phyloP scores from a whole-genome alignment of 2,797 vertebrate genomes.

The Notolepis coatsorum region DNA sequence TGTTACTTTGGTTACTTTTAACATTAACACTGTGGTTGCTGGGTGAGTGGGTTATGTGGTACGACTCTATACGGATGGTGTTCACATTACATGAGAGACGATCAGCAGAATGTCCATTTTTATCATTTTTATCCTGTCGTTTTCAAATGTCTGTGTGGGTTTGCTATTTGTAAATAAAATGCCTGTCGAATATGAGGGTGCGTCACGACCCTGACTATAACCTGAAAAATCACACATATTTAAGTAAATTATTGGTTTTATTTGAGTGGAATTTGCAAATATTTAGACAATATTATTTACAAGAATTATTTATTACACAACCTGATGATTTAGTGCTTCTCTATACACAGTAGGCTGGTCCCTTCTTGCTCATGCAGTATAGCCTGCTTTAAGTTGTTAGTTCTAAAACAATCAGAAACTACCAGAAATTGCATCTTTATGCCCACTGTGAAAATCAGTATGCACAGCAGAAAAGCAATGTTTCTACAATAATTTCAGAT shows the following conservation, averaged over 20 bases:
- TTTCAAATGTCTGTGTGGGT: conserved; percentile 57
- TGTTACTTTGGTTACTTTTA: conserved; percentile 57
- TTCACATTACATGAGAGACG: conserved; percentile 42
- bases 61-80: too few species aligned
- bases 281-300: too few species aligned
- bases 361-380: conserved; percentile 5
- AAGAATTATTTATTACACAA: too few species aligned
- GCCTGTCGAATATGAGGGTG: conserved; percentile 74
- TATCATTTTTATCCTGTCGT: conserved; percentile 25
- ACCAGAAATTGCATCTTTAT: too few species aligned
- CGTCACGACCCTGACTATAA: conserved; percentile 73
- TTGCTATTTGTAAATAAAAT: conserved; percentile 78
- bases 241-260: too few species aligned
- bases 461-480: too few species aligned
- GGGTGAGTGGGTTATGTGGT: conserved; percentile 16
- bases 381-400: too few species aligned
- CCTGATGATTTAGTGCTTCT: too few species aligned
- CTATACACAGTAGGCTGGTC: conserved; percentile 14
- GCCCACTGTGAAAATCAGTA: too few species aligned
- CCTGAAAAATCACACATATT: conserved; percentile 55
- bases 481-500: too few species aligned
- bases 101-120: too few species aligned
- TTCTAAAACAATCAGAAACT: too few species aligned
- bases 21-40: background rate
- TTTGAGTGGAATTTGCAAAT: background rate